Conservation (phyloP, 2,888 invertebrate genomes). For the Ophonus ardosiacus region DNA sequence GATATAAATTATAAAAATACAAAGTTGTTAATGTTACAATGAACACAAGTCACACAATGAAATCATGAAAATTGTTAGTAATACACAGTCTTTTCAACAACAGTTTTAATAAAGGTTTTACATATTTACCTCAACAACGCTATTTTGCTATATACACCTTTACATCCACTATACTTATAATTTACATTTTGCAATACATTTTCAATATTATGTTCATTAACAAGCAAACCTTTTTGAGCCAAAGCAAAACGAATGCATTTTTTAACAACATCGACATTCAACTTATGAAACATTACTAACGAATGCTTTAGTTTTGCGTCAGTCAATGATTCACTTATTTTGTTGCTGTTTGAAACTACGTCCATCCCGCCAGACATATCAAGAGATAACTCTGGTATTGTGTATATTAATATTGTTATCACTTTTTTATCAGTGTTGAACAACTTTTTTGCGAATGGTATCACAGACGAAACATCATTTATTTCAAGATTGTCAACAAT, state of each 20-base stretch:
- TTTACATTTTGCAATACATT: slow-evolving; percentile 50
- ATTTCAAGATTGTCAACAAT: slow-evolving; percentile 70
- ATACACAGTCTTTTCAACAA: slow-evolving; percentile 28
- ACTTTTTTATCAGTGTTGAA: slow-evolving; percentile 42
- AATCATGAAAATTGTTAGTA: slow-evolving; percentile 11
- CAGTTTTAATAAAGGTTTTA: neutral
- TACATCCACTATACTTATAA: slow-evolving; percentile 59
- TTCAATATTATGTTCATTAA: slow-evolving; percentile 38
- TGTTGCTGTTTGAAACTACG: slow-evolving; percentile 32
- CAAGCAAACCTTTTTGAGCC: slow-evolving; percentile 39
- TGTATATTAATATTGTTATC: slow-evolving; percentile 54
- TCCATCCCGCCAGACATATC: slow-evolving; percentile 5
- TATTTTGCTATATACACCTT: slow-evolving; percentile 58
- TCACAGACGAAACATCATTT: slow-evolving; percentile 66
- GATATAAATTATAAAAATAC: slow-evolving; percentile 35
- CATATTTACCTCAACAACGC: slow-evolving; percentile 50
- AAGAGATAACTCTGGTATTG: slow-evolving; percentile 49
- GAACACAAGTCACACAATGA: neutral
- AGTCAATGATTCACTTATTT: slow-evolving; percentile 44
- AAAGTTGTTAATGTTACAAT: slow-evolving; percentile 2
- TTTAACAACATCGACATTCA: slow-evolving; percentile 67
- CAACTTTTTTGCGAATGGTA: slow-evolving; percentile 68
- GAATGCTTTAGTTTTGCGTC: slow-evolving; percentile 40
- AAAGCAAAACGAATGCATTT: slow-evolving; percentile 65
- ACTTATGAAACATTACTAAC: slow-evolving; percentile 69